Percentiles rank a stretch among this genome's conserved stretches.
phyloP scores from a whole-genome alignment of 1,140 invertebrate genomes.

The Solen grandis region DNA sequence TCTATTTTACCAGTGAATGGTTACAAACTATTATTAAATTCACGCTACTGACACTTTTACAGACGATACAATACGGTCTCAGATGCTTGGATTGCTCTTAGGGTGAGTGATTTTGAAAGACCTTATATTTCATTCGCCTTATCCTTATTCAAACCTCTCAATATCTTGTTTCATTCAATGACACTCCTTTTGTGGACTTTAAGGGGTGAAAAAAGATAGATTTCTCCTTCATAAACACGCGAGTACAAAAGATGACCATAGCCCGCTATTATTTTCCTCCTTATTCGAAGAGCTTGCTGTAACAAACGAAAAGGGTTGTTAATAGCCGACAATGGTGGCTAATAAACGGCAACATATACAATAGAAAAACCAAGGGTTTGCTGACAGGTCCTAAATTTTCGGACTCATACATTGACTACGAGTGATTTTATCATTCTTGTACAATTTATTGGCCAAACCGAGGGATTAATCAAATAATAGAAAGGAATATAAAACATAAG shows the following conservation, averaged over 20 bases:
- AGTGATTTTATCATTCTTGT: too few species aligned
- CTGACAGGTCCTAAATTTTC: too few species aligned
- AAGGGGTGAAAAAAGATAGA: slow-evolving; percentile 42
- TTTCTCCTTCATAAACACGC: slow-evolving; percentile 25
- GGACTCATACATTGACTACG: too few species aligned
- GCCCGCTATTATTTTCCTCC: too few species aligned
- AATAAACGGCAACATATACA: too few species aligned
- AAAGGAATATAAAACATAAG: too few species aligned
- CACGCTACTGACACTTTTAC: slow-evolving; percentile 29
- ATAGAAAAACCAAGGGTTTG: too few species aligned
- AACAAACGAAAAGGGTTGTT: too few species aligned
- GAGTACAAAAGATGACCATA: slow-evolving; percentile 3
- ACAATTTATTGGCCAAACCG: too few species aligned
- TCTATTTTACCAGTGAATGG: slow-evolving; percentile 39
- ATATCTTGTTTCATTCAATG: slow-evolving; percentile 44
- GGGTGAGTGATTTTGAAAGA: slow-evolving; percentile 31
- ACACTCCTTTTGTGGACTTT: slow-evolving; percentile 40
- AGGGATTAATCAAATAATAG: too few species aligned
- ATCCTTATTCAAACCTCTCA: not conserved
- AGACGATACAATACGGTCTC: slow-evolving; percentile 24
- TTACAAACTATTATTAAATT: slow-evolving; percentile 37
- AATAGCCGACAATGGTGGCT: too few species aligned
- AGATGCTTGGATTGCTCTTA: slow-evolving; percentile 31
- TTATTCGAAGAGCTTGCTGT: too few species aligned
- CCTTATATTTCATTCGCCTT: slow-evolving; percentile 16